phyloP scores from a whole-genome alignment of 2,888 invertebrate genomes.

The Phyto melanocephala region DNA sequence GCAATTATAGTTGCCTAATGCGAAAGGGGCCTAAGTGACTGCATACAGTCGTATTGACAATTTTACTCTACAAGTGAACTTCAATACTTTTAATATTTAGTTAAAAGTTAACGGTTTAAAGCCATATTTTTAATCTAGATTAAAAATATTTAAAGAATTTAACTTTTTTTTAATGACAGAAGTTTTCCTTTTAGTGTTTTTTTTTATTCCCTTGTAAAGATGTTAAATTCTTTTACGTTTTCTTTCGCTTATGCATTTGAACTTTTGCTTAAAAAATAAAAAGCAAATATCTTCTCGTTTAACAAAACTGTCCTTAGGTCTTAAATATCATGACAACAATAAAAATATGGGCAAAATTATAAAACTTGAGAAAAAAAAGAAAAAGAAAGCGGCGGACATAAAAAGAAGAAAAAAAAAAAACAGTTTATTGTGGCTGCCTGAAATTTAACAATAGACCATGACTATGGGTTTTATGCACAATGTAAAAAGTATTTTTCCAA shows the following conservation, averaged over 20 bases:
- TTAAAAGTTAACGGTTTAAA: too few species aligned
- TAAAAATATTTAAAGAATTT: background rate
- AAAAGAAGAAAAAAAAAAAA: slow-evolving; percentile 19
- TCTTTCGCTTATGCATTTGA: slow-evolving; percentile 25
- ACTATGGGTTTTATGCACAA: slow-evolving; percentile 27
- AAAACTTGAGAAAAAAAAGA: background rate
- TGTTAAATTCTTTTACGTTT: background rate
- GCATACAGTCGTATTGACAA: too few species aligned
- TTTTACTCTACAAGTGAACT: too few species aligned
- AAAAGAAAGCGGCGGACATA: background rate
- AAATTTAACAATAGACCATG: slow-evolving; percentile 47
- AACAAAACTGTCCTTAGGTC: slow-evolving; percentile 50
- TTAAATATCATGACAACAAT: slow-evolving; percentile 35
- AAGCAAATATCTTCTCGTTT: slow-evolving; percentile 33
- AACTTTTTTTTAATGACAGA: slow-evolving; percentile 34
- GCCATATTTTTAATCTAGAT: background rate
- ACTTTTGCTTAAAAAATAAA: slow-evolving; percentile 33
- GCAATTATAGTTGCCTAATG: too few species aligned
- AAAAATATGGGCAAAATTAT: slow-evolving; percentile 23
- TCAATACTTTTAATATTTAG: too few species aligned
- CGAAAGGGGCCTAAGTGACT: too few species aligned
- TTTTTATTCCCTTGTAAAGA: background rate
- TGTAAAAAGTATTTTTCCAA: slow-evolving; percentile 7
- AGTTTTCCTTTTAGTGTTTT: background rate
- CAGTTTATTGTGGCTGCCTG: slow-evolving; percentile 44